phyloP scores from a whole-genome alignment of 2,113 vertebrate genomes.

The Petrocephalus microphthalmus region DNA sequence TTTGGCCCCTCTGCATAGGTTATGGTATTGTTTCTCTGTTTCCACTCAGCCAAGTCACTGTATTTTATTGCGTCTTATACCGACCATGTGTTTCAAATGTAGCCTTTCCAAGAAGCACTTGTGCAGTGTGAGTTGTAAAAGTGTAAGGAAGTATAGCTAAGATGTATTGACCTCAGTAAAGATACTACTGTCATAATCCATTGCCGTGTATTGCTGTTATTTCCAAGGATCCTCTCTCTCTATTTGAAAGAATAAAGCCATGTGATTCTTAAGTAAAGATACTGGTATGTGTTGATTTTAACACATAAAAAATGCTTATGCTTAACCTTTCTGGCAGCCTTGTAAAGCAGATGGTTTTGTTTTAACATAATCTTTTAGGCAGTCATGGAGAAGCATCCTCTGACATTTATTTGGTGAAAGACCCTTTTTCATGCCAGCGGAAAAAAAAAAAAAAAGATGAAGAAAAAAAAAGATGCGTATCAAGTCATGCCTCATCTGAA shows the following conservation, averaged over 20 bases:
- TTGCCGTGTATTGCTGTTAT: background rate
- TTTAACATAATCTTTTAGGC: background rate
- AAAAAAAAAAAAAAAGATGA: background rate
- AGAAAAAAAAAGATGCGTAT: background rate
- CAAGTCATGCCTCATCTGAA: background rate
- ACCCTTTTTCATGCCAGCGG: background rate
- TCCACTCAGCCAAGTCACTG: background rate
- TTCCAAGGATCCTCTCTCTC: background rate
- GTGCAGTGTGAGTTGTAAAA: background rate
- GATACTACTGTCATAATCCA: background rate
- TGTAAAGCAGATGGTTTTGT: slow-evolving; percentile 8
- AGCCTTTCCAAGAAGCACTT: background rate
- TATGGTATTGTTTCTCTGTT: background rate
- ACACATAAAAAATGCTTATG: background rate
- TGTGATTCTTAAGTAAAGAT: background rate
- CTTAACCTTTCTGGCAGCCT: background rate
- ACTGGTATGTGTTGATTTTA: background rate
- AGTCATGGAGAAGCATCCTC: background rate
- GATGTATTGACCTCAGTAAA: background rate
- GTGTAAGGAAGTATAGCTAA: background rate
- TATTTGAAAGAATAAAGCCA: background rate
- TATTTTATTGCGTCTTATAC: background rate
- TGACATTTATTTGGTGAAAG: slow-evolving; percentile 6
- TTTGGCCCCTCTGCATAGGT: background rate
- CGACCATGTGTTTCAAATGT: background rate